Conservation (phyloP, 2,113 vertebrate species). For the Colistium nudipinnis region DNA sequence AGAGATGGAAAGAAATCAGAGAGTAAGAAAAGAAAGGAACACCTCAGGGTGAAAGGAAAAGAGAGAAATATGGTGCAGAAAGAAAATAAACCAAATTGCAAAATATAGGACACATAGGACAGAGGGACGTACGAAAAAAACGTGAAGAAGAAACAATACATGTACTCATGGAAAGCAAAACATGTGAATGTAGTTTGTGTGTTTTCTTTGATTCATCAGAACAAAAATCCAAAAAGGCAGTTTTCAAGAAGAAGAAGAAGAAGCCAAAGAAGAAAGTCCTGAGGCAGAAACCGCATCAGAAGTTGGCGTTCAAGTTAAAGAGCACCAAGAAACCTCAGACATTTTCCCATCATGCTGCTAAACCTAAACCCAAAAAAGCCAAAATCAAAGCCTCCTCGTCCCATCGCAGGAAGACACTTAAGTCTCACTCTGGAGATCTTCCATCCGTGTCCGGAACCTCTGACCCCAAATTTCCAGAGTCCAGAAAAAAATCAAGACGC, state of each 20-base stretch:
- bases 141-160: too few relatives aligned
- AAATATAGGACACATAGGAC: neutral
- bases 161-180: too few relatives aligned
- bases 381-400: slow-evolving; percentile 4
- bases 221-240: slow-evolving; percentile 52
- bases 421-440: neutral
- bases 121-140: neutral
- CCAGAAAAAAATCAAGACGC: slow-evolving; percentile 29
- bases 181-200: neutral
- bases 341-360: neutral
- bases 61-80: neutral
- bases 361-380: slow-evolving; percentile 16
- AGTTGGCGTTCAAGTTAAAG: slow-evolving; percentile 51
- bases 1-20: too few relatives aligned
- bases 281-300: slow-evolving; percentile 45
- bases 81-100: neutral
- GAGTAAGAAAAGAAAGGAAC: neutral
- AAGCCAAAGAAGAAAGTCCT: slow-evolving; percentile 53
- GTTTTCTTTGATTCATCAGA: slow-evolving; percentile 20
- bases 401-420: neutral
- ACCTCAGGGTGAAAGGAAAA: neutral
- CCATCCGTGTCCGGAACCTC: neutral
- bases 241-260: slow-evolving; percentile 53
- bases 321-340: slow-evolving; percentile 36
- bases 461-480: neutral